These are phyloP conservation scores for Drosophila parabipectinata DNA, from an alignment of 1,140 invertebrate species.

Conservation along the genomic window DNA sequence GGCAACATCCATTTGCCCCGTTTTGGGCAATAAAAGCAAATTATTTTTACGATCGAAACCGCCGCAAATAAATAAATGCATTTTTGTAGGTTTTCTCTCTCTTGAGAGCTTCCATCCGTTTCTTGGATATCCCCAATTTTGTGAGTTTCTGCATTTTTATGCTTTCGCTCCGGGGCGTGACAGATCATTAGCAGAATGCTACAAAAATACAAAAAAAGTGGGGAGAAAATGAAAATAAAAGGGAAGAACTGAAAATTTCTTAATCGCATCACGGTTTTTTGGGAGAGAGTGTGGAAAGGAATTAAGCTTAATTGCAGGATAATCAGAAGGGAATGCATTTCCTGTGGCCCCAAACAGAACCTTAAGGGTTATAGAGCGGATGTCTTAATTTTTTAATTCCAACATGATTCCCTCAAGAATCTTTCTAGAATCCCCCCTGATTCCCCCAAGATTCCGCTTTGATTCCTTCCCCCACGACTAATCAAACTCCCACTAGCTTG, in stretches of 20 bases:
- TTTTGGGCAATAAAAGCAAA: constrained; percentile 75
- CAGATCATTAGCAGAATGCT: constrained; percentile 58
- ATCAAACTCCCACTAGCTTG: constrained; percentile 25
- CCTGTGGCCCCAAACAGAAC: constrained; percentile 14
- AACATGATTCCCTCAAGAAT: too few species aligned
- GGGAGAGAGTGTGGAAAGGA: constrained; percentile 41
- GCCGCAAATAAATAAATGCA: constrained; percentile 78
- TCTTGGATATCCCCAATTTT: constrained; percentile 1
- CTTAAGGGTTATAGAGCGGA: background rate
- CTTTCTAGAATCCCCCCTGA: too few species aligned
- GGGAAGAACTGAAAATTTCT: constrained; percentile 49
- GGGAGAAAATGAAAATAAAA: constrained; percentile 6
- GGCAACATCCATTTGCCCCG: constrained; percentile 44
- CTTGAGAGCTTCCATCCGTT: constrained; percentile 9
- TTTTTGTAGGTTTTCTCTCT: constrained; percentile 30
- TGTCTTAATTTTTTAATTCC: too few species aligned
- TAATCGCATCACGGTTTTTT: constrained; percentile 27
- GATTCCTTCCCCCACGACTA: too few species aligned
- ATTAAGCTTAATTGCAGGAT: constrained; percentile 47
- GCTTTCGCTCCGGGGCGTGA: constrained; percentile 61
- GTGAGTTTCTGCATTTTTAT: constrained; percentile 55
- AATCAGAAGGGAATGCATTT: constrained; percentile 35
- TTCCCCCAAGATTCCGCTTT: background rate
- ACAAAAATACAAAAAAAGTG: constrained; percentile 21
- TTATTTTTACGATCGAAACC: constrained; percentile 78